phyloP scores from a whole-genome alignment of 2,888 invertebrate species.

The Aphelenchoides bicaudatus region DNA sequence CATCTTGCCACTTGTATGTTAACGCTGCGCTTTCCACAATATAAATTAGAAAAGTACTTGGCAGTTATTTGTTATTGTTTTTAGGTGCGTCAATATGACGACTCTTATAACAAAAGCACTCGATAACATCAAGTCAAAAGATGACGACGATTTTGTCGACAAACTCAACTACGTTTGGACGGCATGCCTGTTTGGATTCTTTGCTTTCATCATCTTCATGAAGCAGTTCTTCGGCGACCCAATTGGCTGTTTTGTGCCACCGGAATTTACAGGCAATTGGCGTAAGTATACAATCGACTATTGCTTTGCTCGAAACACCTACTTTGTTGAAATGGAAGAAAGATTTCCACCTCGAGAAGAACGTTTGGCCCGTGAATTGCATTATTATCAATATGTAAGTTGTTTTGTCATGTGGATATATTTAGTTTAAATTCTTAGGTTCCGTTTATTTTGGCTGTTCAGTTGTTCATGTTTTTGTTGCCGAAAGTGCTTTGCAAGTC shows the following conservation, averaged over 20 bases:
- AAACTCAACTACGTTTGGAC: conserved; percentile 63
- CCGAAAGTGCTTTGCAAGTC: conserved; percentile 53
- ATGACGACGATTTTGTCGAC: conserved; percentile 62
- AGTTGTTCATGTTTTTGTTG: conserved; percentile 46
- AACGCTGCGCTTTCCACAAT: no score
- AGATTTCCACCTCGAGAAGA: conserved; percentile 20
- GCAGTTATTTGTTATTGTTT: no score
- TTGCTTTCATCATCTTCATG: conserved; percentile 62
- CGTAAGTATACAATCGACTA: conserved; percentile 31
- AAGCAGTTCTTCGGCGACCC: conserved; percentile 65
- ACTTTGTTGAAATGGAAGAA: conserved; percentile 34
- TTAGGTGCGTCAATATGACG: no score
- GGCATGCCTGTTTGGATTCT: conserved; percentile 61
- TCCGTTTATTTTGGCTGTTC: conserved; percentile 51
- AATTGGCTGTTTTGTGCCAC: conserved; percentile 62
- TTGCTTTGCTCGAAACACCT: conserved; percentile 41
- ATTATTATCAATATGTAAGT: conserved; percentile 56
- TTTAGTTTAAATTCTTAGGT: no score
- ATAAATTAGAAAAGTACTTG: no score
- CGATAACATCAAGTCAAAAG: conserved; percentile 36
- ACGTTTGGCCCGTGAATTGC: conserved; percentile 28
- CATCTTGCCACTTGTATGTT: no score
- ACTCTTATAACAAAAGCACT: no score
- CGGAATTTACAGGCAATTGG: conserved; percentile 41
- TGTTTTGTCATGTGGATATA: no score